Conservation (phyloP, 2,888 invertebrate species). For the Stratiomys singularior region DNA sequence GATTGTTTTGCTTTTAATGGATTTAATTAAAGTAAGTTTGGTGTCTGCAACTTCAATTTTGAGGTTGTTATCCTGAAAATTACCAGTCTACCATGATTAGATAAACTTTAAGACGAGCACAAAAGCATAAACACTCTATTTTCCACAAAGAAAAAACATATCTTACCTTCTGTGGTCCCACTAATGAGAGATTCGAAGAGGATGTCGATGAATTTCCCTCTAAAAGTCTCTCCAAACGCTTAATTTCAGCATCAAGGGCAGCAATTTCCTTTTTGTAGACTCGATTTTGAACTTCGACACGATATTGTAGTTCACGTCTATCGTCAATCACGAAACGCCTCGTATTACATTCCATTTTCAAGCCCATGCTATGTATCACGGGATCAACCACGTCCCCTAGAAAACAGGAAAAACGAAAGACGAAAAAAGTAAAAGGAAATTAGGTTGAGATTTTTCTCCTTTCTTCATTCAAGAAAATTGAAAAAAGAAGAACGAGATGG, state of each 20-base stretch:
- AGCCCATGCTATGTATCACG: conserved; percentile 87
- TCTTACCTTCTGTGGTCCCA: conserved; percentile 58
- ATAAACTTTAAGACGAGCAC: no score
- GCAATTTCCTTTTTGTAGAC: conserved; percentile 87
- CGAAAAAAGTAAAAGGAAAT: neutral
- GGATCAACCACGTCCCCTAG: conserved; percentile 78
- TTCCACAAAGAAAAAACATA: no score
- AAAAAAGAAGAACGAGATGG: no score
- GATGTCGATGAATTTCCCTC: conserved; percentile 72
- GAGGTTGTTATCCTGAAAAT: no score
- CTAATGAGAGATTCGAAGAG: conserved; percentile 66
- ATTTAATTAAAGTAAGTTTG: no score
- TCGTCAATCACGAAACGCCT: conserved; percentile 86
- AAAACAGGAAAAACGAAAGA: neutral
- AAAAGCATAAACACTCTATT: no score
- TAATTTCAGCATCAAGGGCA: conserved; percentile 81
- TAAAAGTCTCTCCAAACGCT: conserved; percentile 76
- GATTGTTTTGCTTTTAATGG: no score
- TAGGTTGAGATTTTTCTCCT: neutral
- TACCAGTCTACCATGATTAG: no score
- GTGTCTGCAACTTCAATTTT: no score
- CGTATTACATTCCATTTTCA: conserved; percentile 89
- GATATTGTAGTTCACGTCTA: conserved; percentile 81
- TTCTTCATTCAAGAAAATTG: no score
- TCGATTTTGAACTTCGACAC: conserved; percentile 91